phyloP scores from a whole-genome alignment of 2,113 vertebrate genomes.

The Clupea harengus region DNA sequence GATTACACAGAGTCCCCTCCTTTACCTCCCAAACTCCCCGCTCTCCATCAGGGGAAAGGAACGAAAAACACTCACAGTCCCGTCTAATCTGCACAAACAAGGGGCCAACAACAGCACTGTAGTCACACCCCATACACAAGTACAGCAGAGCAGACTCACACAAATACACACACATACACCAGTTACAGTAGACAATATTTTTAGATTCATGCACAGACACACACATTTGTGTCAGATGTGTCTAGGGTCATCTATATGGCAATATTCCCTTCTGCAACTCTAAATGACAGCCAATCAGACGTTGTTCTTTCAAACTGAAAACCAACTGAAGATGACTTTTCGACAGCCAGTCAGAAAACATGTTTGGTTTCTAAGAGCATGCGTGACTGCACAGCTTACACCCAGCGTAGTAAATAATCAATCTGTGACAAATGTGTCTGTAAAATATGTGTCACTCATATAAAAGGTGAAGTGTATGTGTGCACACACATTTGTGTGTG shows the following conservation, averaged over 20 bases:
- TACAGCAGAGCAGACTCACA: neutral
- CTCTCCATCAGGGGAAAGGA: neutral
- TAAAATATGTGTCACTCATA: neutral
- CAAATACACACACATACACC: neutral
- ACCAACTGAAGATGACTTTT: neutral
- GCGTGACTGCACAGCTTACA: slow-evolving; percentile 4
- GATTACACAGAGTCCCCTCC: neutral
- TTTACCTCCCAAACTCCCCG: neutral
- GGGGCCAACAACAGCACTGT: slow-evolving; percentile 8
- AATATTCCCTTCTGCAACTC: slow-evolving; percentile 25
- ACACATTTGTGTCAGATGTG: slow-evolving; percentile 20
- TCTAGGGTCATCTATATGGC: slow-evolving; percentile 25
- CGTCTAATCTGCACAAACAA: neutral
- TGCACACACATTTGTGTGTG: neutral
- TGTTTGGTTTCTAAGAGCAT: neutral
- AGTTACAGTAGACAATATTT: no score
- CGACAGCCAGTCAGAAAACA: neutral
- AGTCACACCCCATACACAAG: neutral
- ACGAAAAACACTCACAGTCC: neutral
- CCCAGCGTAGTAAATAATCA: neutral
- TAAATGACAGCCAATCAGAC: slow-evolving; percentile 27
- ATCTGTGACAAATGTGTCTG: neutral
- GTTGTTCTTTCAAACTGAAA: slow-evolving; percentile 18
- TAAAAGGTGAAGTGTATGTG: neutral
- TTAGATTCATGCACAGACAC: neutral